A percentile compares a stretch with the other conserved stretches of the same genome.
Conservation (phyloP, 2,888 invertebrate genomes). For the Rhingia rostrata region DNA sequence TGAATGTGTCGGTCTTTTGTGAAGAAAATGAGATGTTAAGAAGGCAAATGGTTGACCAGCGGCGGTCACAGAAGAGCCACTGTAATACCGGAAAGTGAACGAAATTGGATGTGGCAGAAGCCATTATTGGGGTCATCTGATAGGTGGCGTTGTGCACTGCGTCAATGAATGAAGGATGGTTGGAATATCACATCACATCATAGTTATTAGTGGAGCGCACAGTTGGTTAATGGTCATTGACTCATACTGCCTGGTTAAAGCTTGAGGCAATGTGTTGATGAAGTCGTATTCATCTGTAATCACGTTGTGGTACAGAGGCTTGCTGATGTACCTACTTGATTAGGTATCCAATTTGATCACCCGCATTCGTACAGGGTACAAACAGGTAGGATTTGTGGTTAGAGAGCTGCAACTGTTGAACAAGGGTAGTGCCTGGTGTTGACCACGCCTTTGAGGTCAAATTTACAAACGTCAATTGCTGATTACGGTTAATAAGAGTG, state of each 20-base stretch:
- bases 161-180: conserved; percentile 25
- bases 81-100: conserved; percentile 46
- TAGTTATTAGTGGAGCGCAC: background rate
- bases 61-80: conserved; percentile 9
- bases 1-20: conserved; percentile 60
- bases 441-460: too few species aligned
- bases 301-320: too few species aligned
- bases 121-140: conserved; percentile 66
- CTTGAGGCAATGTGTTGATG: background rate
- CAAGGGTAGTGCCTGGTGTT: too few species aligned
- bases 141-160: conserved; percentile 26
- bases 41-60: conserved; percentile 45
- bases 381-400: too few species aligned
- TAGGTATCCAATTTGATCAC: too few species aligned
- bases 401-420: too few species aligned
- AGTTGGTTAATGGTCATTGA: conserved; percentile 10
- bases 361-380: too few species aligned
- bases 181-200: background rate
- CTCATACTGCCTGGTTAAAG: background rate
- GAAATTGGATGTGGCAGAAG: conserved; percentile 61
- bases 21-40: conserved; percentile 67
- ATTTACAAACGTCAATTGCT: too few species aligned
- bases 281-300: too few species aligned
- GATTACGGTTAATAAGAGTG: too few species aligned
- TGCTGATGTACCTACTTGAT: too few species aligned